These are phyloP conservation scores for Notospermus geniculatus DNA, from an alignment of 1,140 invertebrate genomes.

Conservation along the genomic window DNA sequence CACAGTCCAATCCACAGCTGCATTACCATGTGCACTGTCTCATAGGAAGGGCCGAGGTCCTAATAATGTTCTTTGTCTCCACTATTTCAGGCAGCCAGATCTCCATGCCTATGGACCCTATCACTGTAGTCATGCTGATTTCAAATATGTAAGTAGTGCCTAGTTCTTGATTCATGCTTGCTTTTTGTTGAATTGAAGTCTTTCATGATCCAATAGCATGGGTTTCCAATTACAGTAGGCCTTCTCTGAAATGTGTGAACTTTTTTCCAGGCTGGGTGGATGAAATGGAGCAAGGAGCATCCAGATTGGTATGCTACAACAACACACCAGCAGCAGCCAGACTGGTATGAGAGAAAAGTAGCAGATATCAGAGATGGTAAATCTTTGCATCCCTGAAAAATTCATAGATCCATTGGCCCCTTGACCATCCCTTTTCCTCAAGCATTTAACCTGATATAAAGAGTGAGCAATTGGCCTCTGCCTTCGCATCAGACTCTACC, in stretches of 20 bases:
- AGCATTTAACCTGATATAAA: too few relatives aligned
- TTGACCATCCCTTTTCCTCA: too few relatives aligned
- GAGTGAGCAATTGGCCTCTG: too few relatives aligned
- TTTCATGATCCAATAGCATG: too few relatives aligned
- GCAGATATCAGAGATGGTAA: conserved; percentile 41
- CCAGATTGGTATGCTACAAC: conserved; percentile 48
- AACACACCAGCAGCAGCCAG: conserved; percentile 36
- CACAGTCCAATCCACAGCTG: too few relatives aligned
- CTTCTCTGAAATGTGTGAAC: not conserved
- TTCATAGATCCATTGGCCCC: too few relatives aligned
- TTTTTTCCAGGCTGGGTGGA: conserved; percentile 36
- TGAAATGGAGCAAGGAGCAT: conserved; percentile 44
- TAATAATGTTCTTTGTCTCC: too few relatives aligned
- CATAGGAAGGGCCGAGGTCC: too few relatives aligned
- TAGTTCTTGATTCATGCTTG: conserved; percentile 3
- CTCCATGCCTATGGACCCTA: conserved; percentile 46
- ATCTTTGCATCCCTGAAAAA: too few relatives aligned
- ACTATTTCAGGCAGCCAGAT: conserved; percentile 43
- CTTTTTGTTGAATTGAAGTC: too few relatives aligned
- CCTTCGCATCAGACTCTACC: not conserved
- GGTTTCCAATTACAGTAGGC: not conserved
- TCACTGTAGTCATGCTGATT: conserved; percentile 46
- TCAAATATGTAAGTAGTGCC: conserved; percentile 33
- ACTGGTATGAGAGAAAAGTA: conserved; percentile 42
- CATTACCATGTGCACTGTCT: too few relatives aligned